Base-by-base conservation (phyloP, 2,888 invertebrate genomes). In the Eilema sororculum region DNA sequence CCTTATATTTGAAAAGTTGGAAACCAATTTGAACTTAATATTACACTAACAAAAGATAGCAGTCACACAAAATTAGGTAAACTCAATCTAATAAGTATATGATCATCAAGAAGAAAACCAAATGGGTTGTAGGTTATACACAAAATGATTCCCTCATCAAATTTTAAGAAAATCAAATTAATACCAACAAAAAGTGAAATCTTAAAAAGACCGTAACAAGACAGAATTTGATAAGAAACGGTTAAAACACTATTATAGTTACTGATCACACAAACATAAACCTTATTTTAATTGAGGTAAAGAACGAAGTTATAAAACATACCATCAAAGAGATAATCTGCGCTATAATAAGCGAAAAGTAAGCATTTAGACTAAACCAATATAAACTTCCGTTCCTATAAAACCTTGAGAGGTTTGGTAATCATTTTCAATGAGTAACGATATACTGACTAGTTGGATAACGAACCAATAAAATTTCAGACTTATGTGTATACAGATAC, bases 201-300 rank as follows among this genome's bases (percentile, higher is more conserved):
- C 83, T 77, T 77, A 65, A 67, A 79, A 76, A 77, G 78, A 77
- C 75, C 74, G 75, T 84, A 85, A 85, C 78, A 74, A 83, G 75
- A 69, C 66, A 78, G 82, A 84, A 85, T 84, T 84, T 76, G 83
- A 87, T 85, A 84, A 86, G 79, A 81, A 84, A 84, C 77, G 69
- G 68, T 73, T 78, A 69, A 70, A 73, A 78, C 69, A 33, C 30
- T 6, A 33, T 33, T 73, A 81, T 71, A 76, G 79, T 75, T 65
- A 71, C 71, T 64, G 67, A 66, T 60, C 52, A 59, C 37, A 70
- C 71, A 13, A 74, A 69, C 56, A 16, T 67, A 33, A 72, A 73
- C 75, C 68, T 71, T 77, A 73, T 68, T 63, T 41, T 12, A 61
- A 61, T 65, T 62, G 37, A n/a, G 33, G 64, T 69, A 61, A 74